A percentile compares a stretch with the other conserved stretches of the same genome.
Evolutionary conservation across 2,888 invertebrate species (phyloP).

Genomic region (Trissolcus brochymenae): DNA sequence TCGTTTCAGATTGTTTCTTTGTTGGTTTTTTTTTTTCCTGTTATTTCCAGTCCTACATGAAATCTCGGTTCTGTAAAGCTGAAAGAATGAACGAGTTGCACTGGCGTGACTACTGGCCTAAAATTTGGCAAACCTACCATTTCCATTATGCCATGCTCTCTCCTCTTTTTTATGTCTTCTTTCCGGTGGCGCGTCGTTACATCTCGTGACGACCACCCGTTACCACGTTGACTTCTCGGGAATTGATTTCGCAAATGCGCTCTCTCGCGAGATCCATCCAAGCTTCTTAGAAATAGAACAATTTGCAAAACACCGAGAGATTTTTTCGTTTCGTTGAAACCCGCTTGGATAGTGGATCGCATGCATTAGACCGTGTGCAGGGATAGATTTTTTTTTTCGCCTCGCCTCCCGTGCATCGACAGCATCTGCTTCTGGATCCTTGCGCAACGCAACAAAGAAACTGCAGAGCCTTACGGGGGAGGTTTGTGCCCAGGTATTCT

Average conservation of each 20-base stretch:
- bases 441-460: constrained; percentile 70
- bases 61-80: background rate
- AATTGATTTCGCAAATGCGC: constrained; percentile 61
- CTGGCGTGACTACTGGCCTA: constrained; percentile 42
- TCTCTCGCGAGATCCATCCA: constrained; percentile 37
- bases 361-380: constrained; percentile 61
- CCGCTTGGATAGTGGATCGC: constrained; percentile 53
- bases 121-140: constrained; percentile 50
- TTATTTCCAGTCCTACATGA: background rate
- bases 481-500: constrained; percentile 65
- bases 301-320: constrained; percentile 25
- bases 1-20: background rate
- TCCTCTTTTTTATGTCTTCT: constrained; percentile 49
- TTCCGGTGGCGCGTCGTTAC: constrained; percentile 47
- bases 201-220: constrained; percentile 59
- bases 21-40: background rate
- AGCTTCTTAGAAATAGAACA: constrained; percentile 53
- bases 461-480: constrained; percentile 69
- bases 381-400: constrained; percentile 10
- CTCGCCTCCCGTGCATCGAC: constrained; percentile 49
- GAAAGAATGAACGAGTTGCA: background rate
- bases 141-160: constrained; percentile 48
- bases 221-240: constrained; percentile 52
- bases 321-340: constrained; percentile 27
- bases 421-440: constrained; percentile 70